These are phyloP conservation scores for Muscicapa adusta DNA, from an alignment of 2,113 vertebrate species.

Conservation along the genomic window DNA sequence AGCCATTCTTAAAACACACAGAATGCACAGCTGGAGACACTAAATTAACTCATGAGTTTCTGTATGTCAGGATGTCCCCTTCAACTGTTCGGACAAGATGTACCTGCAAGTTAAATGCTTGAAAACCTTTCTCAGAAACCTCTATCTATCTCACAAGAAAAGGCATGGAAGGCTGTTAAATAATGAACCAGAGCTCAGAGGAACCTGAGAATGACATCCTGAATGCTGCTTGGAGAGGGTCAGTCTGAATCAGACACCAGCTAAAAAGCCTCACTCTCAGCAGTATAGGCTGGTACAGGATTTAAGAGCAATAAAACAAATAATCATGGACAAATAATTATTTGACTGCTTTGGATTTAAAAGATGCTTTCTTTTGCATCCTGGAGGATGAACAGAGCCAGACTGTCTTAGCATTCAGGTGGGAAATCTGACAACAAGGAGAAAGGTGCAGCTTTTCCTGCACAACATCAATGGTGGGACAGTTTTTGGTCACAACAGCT, in stretches of 20 bases:
- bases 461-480: accelerated
- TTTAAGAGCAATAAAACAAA: background rate
- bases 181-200: background rate
- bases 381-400: background rate
- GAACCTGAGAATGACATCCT: background rate
- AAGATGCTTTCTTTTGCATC: background rate
- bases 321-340: background rate
- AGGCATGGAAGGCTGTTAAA: background rate
- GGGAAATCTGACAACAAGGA: background rate
- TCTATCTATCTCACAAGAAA: background rate
- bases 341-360: background rate
- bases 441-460: background rate
- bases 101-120: background rate
- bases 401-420: background rate
- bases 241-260: background rate
- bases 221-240: background rate
- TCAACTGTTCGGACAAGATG: background rate
- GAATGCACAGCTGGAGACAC: background rate
- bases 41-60: background rate
- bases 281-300: background rate
- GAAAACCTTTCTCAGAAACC: background rate
- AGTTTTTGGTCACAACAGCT: background rate
- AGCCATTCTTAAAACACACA: no score
- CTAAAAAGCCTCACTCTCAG: background rate
- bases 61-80: background rate